phyloP scores from a whole-genome alignment of 2,888 invertebrate genomes.

The Acleris literana region DNA sequence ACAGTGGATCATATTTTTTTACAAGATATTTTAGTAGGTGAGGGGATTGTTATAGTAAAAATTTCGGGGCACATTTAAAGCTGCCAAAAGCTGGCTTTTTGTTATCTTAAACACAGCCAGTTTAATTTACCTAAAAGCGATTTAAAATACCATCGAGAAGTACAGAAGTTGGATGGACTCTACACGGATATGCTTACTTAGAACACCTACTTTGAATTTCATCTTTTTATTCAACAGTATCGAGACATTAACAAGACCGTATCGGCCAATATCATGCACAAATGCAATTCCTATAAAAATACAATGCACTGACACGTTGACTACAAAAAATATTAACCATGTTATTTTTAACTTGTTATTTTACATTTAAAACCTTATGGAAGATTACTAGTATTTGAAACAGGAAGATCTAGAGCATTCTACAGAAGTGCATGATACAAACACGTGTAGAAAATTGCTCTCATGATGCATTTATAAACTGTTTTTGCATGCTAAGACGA shows the following conservation, averaged over 20 bases:
- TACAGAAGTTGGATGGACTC: constrained; percentile 20
- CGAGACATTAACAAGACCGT: constrained; percentile 18
- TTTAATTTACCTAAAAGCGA: not conserved
- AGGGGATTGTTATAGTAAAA: not conserved
- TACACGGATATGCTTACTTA: constrained; percentile 26
- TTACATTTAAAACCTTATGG: constrained; percentile 3
- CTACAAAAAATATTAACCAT: constrained; percentile 22
- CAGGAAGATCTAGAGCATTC: constrained; percentile 21
- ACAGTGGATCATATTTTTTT: constrained; percentile 1
- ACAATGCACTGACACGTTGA: not conserved
- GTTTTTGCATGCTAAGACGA: not conserved
- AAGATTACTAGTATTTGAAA: constrained; percentile 2
- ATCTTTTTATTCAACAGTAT: constrained; percentile 1
- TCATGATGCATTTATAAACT: not conserved
- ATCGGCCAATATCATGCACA: constrained; percentile 18
- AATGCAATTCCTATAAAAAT: constrained; percentile 29
- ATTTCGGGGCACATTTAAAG: not conserved
- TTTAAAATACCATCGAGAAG: constrained; percentile 2
- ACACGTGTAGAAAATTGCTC: constrained; percentile 20
- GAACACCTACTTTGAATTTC: not conserved
- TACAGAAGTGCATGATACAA: constrained; percentile 16
- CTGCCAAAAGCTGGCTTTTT: not conserved
- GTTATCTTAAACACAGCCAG: not conserved
- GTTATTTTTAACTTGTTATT: not conserved
- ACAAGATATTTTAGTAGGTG: not conserved